These are phyloP conservation scores for Plumapathes pennacea DNA, from an alignment of 92 coral and sea anemone genomes.

Conservation along the genomic window DNA sequence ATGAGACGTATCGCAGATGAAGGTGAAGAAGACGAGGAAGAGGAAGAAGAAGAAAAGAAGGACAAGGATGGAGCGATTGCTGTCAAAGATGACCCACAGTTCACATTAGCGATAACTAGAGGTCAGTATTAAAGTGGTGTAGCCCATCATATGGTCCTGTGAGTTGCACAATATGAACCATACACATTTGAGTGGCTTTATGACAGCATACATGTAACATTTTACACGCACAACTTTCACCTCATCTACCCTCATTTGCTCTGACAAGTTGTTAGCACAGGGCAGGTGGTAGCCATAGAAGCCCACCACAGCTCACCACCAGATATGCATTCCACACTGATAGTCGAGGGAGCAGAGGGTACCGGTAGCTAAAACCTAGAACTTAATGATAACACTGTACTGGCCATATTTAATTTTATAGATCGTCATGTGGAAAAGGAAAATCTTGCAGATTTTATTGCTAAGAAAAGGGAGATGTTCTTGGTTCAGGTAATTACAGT, in stretches of 20 bases:
- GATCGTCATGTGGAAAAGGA: conserved; percentile 98
- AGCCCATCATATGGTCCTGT: too few species aligned
- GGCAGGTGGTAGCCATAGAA: too few species aligned
- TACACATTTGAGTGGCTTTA: too few species aligned
- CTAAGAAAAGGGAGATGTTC: conserved; percentile 99
- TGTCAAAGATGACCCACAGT: conserved; percentile 98
- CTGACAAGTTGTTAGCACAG: too few species aligned
- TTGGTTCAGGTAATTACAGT: conserved; percentile 78
- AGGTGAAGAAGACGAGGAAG: conserved; percentile 76
- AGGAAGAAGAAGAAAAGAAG: conserved; percentile 71
- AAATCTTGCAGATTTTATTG: conserved; percentile 93
- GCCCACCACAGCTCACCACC: too few species aligned
- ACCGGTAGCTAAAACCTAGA: background rate
- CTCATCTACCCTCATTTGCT: too few species aligned
- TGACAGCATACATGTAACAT: too few species aligned
- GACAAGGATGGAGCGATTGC: conserved; percentile 92
- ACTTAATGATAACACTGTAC: too few species aligned
- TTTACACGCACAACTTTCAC: too few species aligned
- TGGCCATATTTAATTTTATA: conserved; percentile 11
- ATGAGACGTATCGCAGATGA: conserved; percentile 94
- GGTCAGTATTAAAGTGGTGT: conserved; percentile 46
- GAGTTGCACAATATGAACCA: too few species aligned
- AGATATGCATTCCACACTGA: too few species aligned
- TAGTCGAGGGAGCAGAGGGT: background rate
- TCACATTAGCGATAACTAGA: conserved; percentile 95